Evolutionary conservation across 2,797 vertebrate genomes (phyloP).

Genomic region (Triplophysa bombifrons): DNA sequence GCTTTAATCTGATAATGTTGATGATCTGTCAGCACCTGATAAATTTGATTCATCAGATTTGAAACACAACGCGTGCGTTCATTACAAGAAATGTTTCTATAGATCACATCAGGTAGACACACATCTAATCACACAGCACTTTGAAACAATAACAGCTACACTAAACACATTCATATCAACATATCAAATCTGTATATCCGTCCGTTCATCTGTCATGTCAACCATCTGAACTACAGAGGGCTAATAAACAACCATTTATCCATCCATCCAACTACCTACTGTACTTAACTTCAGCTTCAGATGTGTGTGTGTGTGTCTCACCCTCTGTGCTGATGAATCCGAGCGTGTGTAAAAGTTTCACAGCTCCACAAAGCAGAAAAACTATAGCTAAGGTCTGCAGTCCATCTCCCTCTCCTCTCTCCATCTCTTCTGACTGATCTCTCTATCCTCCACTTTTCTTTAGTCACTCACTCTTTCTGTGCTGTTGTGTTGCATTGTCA

Average conservation of each 20-base stretch:
- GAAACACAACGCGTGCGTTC: background rate
- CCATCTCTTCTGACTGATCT: slow-evolving; percentile 58
- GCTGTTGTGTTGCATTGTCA: background rate
- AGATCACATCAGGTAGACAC: too few relatives aligned
- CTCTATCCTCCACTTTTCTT: slow-evolving; percentile 7
- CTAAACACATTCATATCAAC: too few relatives aligned
- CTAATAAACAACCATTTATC: too few relatives aligned
- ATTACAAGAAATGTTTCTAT: background rate
- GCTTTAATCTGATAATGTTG: background rate
- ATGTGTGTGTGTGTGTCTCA: slow-evolving; percentile 55
- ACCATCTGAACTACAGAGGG: too few relatives aligned
- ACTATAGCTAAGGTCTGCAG: slow-evolving; percentile 70
- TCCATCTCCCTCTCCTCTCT: slow-evolving; percentile 66
- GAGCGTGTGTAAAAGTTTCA: slow-evolving; percentile 74
- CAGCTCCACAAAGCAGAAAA: slow-evolving; percentile 69
- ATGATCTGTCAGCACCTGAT: background rate
- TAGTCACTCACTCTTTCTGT: slow-evolving; percentile 1
- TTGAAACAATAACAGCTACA: too few relatives aligned
- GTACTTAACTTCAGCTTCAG: too few relatives aligned
- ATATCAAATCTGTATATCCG: too few relatives aligned
- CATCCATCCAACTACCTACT: too few relatives aligned
- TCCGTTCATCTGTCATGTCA: too few relatives aligned
- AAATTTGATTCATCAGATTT: background rate
- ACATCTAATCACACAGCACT: too few relatives aligned
- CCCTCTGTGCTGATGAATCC: slow-evolving; percentile 76